Percentiles rank a stretch among this genome's conserved stretches.
These are phyloP conservation scores for Anoura caudifer DNA, from an alignment of 2,113 vertebrate species.

Conservation along the genomic window DNA sequence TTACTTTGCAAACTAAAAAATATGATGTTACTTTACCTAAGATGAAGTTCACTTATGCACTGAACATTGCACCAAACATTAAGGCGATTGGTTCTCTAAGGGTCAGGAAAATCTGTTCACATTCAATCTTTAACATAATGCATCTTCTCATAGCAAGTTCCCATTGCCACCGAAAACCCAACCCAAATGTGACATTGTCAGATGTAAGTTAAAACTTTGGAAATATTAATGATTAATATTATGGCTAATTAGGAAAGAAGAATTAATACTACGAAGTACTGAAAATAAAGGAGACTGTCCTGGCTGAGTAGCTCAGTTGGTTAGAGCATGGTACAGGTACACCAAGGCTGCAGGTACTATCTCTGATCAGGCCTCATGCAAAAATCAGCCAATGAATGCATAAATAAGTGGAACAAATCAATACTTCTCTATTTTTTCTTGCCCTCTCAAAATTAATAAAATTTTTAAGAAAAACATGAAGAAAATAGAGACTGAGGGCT, in stretches of 20 bases:
- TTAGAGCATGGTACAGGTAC: too few relatives aligned
- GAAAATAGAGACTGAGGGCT: conserved; percentile 9
- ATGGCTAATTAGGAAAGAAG: background rate
- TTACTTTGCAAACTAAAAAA: background rate
- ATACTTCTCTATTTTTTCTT: too few relatives aligned
- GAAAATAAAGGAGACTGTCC: conserved; percentile 6
- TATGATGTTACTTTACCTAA: background rate
- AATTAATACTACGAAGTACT: background rate
- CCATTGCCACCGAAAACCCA: background rate
- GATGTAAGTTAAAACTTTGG: background rate
- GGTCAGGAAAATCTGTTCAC: background rate
- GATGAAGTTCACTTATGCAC: background rate
- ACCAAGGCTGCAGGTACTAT: too few relatives aligned
- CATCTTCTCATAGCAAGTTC: background rate
- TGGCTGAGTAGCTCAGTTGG: too few relatives aligned
- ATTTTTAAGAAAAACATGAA: too few relatives aligned
- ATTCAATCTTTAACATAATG: background rate
- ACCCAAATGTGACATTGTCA: background rate
- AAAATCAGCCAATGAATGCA: too few relatives aligned
- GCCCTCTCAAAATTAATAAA: too few relatives aligned
- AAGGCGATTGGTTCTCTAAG: background rate
- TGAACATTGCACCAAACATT: background rate
- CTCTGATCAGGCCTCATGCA: too few relatives aligned
- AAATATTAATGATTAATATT: conserved; percentile 14
- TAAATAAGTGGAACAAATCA: too few relatives aligned